Base-by-base conservation (phyloP, 2,888 invertebrate genomes). In the Lacanobia wlatinum region DNA sequence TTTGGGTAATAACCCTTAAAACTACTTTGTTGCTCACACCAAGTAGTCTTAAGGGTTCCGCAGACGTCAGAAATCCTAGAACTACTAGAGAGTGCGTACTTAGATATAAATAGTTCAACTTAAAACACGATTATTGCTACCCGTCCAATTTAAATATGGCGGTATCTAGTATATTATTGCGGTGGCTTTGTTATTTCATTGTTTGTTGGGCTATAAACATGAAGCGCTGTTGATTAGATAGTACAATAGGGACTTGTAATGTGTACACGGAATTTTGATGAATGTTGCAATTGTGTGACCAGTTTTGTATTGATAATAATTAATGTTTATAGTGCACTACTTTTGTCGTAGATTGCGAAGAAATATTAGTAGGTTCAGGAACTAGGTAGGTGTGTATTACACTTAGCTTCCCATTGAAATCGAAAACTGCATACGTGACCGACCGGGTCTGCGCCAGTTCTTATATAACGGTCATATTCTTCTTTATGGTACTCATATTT, bases 161-260 rank as follows among this genome's bases (percentile, higher is more conserved):
- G 56, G 63, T 64, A 62, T 60, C 64, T 63, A 59, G 67, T 67
- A 77, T 60, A 63, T 46, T 68, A 72, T 68, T 70, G 80, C 74
- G 66, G 71, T 70, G 21, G 63, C 70, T 65, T 80, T 76, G 76
- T 80, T 72, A 78, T 72, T 73, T 73, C 60, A 80, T 78, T 84
- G 71, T 84, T 78, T 70, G 82, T 64, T 28, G 65, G 34, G 56
- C 67, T 80, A 80, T 76, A 76, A 71, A 79, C 66, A 82, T 71
- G 62, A 16, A 63, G 63, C 61, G 23, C 71, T 75, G 55, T 64
- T 83, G 85, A 86, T 84, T 83, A 85, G 85, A 85, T 86, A 86
- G 66, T 5, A 66, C 59, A 77, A 79, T 74, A 71, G 73, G 78
- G 50, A 69, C 68, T 75, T 75, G 66, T 72, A 70, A 71, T 74